phyloP scores from a whole-genome alignment of 1,140 invertebrate species.

The Melanaphis sacchari region DNA sequence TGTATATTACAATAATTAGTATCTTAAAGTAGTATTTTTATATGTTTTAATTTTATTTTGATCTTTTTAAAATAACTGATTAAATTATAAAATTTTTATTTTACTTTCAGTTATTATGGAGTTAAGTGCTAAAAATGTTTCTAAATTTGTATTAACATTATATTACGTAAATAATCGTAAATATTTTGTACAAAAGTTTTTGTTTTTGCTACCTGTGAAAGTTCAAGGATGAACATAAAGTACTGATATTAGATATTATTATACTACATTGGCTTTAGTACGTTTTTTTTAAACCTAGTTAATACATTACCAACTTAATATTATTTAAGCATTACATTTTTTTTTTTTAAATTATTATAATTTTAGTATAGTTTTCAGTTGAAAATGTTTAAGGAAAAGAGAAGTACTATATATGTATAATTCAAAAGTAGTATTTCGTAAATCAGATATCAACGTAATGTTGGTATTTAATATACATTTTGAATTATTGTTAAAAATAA shows the following conservation, averaged over 20 bases:
- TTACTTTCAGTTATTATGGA: not conserved
- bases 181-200: not conserved
- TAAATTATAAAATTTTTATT: not conserved
- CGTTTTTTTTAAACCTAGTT: not conserved
- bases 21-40: not conserved
- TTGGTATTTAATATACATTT: not conserved
- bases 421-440: not conserved
- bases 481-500: not conserved
- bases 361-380: not conserved
- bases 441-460: not conserved
- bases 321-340: too few species aligned
- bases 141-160: not conserved
- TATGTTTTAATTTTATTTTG: not conserved
- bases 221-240: conserved; percentile 5
- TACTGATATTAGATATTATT: not conserved
- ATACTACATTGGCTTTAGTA: not conserved
- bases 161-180: not conserved
- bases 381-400: not conserved
- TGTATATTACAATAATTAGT: not conserved
- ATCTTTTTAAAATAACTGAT: not conserved
- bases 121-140: not conserved
- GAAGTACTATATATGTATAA: not conserved
- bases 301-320: not conserved
- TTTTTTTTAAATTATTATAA: too few species aligned
- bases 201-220: not conserved